Percentiles rank a stretch among this genome's conserved stretches.
phyloP scores from a whole-genome alignment of 2,888 invertebrate genomes.

The Drosophila emarginata region DNA sequence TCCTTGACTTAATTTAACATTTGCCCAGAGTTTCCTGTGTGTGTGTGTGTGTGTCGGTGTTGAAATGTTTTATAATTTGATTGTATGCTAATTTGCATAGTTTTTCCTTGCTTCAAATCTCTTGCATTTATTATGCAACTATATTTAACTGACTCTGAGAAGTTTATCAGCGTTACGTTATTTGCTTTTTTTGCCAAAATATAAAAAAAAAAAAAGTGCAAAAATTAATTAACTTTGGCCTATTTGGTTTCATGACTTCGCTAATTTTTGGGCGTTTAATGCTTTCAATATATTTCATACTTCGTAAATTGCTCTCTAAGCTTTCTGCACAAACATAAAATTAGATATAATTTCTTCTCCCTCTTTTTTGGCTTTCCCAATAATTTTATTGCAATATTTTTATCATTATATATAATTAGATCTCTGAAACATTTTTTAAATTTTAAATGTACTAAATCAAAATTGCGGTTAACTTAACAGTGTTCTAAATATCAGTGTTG shows the following conservation, averaged over 20 bases:
- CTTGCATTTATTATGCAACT: slow-evolving; percentile 49
- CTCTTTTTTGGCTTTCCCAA: not conserved
- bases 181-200: slow-evolving; percentile 11
- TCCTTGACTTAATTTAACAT: slow-evolving; percentile 62
- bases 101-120: slow-evolving; percentile 20
- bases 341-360: slow-evolving; percentile 18
- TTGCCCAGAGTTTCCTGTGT: slow-evolving; percentile 31
- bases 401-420: not conserved
- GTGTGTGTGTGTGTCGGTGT: slow-evolving; percentile 63
- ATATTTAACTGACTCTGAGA: slow-evolving; percentile 38
- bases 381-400: not conserved
- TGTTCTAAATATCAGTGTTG: too few species aligned
- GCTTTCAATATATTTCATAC: not conserved
- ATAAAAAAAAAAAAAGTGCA: slow-evolving; percentile 26
- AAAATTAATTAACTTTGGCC: slow-evolving; percentile 56
- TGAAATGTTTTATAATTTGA: slow-evolving; percentile 67
- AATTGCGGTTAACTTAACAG: too few species aligned
- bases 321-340: not conserved
- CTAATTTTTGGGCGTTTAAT: slow-evolving; percentile 26
- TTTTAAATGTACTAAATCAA: too few species aligned
- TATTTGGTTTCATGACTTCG: slow-evolving; percentile 31
- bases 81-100: slow-evolving; percentile 71
- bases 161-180: not conserved
- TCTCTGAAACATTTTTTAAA: too few species aligned
- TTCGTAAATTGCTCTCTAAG: not conserved